A percentile compares a stretch with the other conserved stretches of the same genome.
Conservation (phyloP, 2,113 vertebrate genomes). For the Rhynchomys soricoides region DNA sequence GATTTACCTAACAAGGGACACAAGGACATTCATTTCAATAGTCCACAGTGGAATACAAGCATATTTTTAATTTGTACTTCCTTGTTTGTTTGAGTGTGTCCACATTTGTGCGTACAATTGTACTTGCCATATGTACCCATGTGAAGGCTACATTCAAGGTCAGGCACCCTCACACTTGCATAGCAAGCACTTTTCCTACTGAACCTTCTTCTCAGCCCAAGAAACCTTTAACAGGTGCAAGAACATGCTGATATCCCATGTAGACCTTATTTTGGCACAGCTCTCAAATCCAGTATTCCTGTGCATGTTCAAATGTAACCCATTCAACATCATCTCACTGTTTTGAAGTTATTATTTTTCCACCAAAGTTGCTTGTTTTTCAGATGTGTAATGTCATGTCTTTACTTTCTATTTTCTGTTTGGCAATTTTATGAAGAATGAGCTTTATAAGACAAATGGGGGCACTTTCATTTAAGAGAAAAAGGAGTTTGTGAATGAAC, state of each 20-base stretch:
- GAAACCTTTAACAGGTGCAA: neutral
- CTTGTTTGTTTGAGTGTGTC: neutral
- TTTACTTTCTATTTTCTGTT: neutral
- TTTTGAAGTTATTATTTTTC: neutral
- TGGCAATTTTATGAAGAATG: neutral
- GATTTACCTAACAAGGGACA: neutral
- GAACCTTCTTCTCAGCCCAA: no score
- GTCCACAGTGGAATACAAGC: neutral
- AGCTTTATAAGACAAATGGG: neutral
- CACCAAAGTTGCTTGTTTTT: neutral
- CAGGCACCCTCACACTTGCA: neutral
- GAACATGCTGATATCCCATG: no score
- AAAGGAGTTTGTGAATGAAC: neutral
- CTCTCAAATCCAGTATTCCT: neutral
- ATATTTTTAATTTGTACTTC: neutral
- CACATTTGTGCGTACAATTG: neutral
- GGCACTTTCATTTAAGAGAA: neutral
- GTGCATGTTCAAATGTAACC: neutral
- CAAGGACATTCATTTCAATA: neutral
- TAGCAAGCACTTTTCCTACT: neutral
- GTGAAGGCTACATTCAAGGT: neutral
- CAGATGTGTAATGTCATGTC: neutral
- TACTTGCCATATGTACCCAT: neutral
- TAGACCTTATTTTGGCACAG: neutral
- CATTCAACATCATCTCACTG: no score